These are phyloP conservation scores for Ceraclea dissimilis DNA, from an alignment of 2,888 invertebrate genomes.

Conservation along the genomic window DNA sequence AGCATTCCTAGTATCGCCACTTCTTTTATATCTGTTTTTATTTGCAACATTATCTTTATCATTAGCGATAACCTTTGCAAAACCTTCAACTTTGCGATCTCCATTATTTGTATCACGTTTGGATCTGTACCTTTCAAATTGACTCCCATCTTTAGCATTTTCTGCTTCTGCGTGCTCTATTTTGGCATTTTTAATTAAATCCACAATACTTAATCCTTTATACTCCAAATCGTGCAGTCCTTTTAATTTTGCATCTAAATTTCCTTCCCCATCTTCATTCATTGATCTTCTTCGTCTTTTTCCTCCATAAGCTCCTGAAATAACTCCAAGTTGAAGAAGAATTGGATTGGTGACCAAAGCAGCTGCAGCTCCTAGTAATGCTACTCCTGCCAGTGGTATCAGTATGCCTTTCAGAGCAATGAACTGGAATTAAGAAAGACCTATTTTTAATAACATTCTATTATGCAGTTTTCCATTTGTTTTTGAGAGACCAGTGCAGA, in stretches of 20 bases:
- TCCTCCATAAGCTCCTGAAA: conserved; percentile 62
- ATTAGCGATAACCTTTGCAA: too few species aligned
- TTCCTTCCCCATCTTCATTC: conserved; percentile 1
- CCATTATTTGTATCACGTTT: too few species aligned
- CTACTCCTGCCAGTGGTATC: conserved; percentile 70
- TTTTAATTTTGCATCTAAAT: too few species aligned
- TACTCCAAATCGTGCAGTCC: neutral
- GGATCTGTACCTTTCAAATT: too few species aligned
- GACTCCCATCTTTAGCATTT: neutral
- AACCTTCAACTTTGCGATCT: too few species aligned
- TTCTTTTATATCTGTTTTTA: too few species aligned
- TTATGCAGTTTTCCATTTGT: too few species aligned
- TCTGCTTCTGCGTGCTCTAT: neutral
- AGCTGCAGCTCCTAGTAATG: conserved; percentile 73
- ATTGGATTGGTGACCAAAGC: conserved; percentile 71
- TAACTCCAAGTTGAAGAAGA: conserved; percentile 67
- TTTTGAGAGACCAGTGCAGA: neutral
- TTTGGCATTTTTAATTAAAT: neutral
- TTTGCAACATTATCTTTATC: too few species aligned
- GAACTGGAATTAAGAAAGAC: conserved; percentile 38
- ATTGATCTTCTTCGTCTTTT: conserved; percentile 44
- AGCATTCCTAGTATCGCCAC: too few species aligned
- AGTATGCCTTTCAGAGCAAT: conserved; percentile 56
- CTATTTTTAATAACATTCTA: neutral
- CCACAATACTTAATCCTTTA: neutral